Evolutionary conservation across 2,113 vertebrate genomes (phyloP), one percentile per base, ranked within the genome.

Genomic region (Aphelocoma coerulescens): DNA sequence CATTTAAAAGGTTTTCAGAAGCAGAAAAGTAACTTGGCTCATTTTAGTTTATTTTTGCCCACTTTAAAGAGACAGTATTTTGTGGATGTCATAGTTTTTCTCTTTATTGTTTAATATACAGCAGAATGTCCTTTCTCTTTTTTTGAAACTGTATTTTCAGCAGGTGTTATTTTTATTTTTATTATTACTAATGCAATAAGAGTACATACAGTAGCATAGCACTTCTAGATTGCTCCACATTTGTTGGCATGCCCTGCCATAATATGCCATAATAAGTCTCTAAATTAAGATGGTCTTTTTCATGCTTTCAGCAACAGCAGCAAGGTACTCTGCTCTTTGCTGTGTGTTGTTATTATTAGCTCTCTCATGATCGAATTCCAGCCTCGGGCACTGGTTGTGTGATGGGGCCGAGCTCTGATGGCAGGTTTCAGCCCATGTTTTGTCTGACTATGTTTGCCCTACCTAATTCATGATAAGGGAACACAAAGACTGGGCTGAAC

Each of bases 261-360:
- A 89, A 79, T 82, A 23, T 33, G 57, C 89, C 79, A 46, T 89
- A 93, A 88, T 74, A 88, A 84, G 89, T 93, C 89, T 71, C 65
- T 87, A 86, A 95, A 95, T 93, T 62, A 95, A 93, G 94, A 91
- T 72, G 73, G 68, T 91, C 81, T 78, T 93, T 95, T 95, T 93
- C 76, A 85, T 89, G 95, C 92, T 97, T 92, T 95, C 87, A 96
- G 86, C 89, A 91, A 52, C 43, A 92, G 86, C 91, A 91, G 80
- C 44, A 85, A 89, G 91, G 86, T 89, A 72, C 86, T 91, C 80
- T 85, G 89, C 91, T 95, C 52, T 97, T 95, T 89, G 73, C 89
- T 89, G 61, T n/a, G 24, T 81, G 94, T 39, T 93, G 93, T 96
- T 97, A 95, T 93, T 95, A 95, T 96, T 95, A 93, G 76, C 94